Base-by-base conservation (phyloP, 2,888 invertebrate species). In the Euspilapteryx auroguttella region DNA sequence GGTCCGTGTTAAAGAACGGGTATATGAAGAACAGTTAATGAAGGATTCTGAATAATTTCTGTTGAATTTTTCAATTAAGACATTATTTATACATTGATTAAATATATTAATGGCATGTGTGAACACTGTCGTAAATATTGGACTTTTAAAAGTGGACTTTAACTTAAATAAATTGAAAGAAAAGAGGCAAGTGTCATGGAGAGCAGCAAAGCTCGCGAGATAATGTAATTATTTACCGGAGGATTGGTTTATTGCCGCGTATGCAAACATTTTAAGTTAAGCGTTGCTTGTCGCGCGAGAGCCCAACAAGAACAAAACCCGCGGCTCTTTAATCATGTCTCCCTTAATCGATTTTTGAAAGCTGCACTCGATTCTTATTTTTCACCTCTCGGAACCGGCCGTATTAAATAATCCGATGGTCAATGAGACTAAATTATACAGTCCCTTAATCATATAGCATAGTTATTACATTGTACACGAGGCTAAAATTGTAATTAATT, bases 321-420 rank as follows among this genome's bases (percentile, higher is more conserved):
- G 37, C 24, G 13, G 6, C 26, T 50, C 52, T 55, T 68, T 59
- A 62, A 66, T 68, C 64, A 66, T 64, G 62, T 61, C 59, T 49
- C 37, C 46, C 56, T 56, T 66, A 66, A 68, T 68, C 65, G 66
- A 66, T 65, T 65, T 69, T 59, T 55, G 54, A 62, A 65, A 63
- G 46, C 38, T 17, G 37, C 40, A 49, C 45, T 44, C 46, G 42
- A 39, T 48, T 49, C 49, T 59, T 61, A 58, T 62, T 65, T 63
- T 61, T 55, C 61, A 55, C 52, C 47, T 53, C 25, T 29, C 48
- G 31, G 32, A 33, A 27, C 44, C 40, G 47, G 40, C 38, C 41
- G 44, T 45, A 55, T 61, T 61, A 58, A 59, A 62, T 61, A 58
- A 57, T 54, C 44, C 45, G 46, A 46, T 43, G 47, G 42, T 38